Base-by-base conservation (phyloP, 2,888 invertebrate genomes). In the Rhagophthalmus giganteus region DNA sequence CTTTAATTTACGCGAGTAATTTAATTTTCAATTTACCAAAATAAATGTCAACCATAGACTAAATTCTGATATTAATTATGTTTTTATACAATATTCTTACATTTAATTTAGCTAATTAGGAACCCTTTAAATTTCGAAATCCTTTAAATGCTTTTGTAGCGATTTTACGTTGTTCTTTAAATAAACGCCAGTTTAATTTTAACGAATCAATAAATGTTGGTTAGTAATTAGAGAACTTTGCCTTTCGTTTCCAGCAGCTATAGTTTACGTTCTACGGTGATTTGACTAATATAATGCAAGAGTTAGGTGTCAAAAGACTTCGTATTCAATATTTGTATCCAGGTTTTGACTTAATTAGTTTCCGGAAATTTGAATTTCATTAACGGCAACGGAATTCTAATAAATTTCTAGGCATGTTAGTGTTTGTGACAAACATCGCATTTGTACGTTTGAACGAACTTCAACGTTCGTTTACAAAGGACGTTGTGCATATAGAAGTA, bases 331-430 rank as follows among this genome's bases (percentile, higher is more conserved):
- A 25, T 33, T 41, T 41, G 40, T 31, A 26, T 39, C 25, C 38
- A 47, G 33, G 33, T 39, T 47, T 38, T 32, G 37, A 38, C 38
- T 47, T 47, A 47, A 47, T 47, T 47, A 47, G 38, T 47, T 47
- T 39, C 39, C 26, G 12, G 39, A 39, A 39, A 47, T 47, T 47
- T 39, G 39, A 47, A 38, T 47, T 38, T 47, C 39, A 47, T 47
- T 47, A 47, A 47, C 32, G 25, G 33, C 26, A 33, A 38, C 32
- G 13, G 39, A 47, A 26, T 41, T 41, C 40, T 38, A 47, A 39
- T 47, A 38, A 37, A 39, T 32, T 39, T 39, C 39, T 32, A 45
- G 26, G 47, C 39, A 47, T 39, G 39, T 47, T 47, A 47, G 32
- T 39, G 34, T 28, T 32, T 47, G 26, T 47, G 39, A 31, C 40